Evolutionary conservation across 2,888 invertebrate species (phyloP), one percentile per base, ranked within the genome.

Genomic region (Rhodophaea formosa): DNA sequence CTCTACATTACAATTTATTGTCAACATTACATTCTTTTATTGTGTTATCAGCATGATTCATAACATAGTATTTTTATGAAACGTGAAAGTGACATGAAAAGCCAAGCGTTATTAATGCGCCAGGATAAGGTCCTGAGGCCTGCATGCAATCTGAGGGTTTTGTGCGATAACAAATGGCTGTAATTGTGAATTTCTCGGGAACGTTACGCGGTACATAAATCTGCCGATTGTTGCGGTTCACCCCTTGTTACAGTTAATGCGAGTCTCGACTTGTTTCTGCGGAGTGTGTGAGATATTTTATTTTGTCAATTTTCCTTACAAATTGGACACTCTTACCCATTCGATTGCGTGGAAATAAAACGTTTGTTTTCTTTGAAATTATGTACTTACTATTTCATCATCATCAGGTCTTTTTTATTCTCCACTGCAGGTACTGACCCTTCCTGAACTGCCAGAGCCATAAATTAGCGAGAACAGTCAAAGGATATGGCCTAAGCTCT

Each of bases 161-260:
- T 69, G 65, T 66, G 60, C 58, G 46, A 62, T 68, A 70, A 73
- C 67, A 73, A 73, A 76, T 72, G 68, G 64, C 44, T 46, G 62
- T 64, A 67, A 72, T 67, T 69, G 62, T 58, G 58, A 61, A 64
- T 68, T 67, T 72, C 62, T 64, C 45, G 58, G 56, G 65, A 65
- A 67, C 44, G 60, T 61, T 58, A 62, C 56, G 61, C 45, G 58
- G 55, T 57, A 61, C 63, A 62, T 63, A 64, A 65, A 65, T 65
- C 56, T 62, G 47, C 53, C 56, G 62, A 62, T 62, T 62, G 59
- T 57, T 51, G 58, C 56, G 58, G 61, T 42, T 56, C 39, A 55
- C 57, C 59, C 53, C 60, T 51, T 53, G 57, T 61, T 58, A 47
- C 46, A 52, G 56, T n/a, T 65, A 64, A 62, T 61, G 62, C 35